Evolutionary conservation across 2,113 vertebrate genomes (phyloP).

Genomic region (Cyrtonyx montezumae): DNA sequence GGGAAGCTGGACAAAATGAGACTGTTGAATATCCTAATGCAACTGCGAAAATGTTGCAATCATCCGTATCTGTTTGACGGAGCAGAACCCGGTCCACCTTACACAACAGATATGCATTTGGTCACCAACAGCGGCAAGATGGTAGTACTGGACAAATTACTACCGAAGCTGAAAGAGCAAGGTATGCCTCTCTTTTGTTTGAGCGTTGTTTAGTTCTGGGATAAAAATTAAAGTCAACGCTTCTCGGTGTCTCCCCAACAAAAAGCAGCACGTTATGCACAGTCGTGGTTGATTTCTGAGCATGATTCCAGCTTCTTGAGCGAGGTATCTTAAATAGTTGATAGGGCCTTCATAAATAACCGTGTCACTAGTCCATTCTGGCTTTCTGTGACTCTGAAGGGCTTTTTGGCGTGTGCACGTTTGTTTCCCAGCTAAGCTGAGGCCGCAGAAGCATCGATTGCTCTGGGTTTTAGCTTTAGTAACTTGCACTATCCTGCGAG

Average conservation of each 20-base stretch:
- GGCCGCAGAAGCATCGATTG: neutral
- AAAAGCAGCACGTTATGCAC: rapidly evolving
- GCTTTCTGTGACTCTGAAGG: neutral
- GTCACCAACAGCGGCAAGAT: conserved; percentile 98
- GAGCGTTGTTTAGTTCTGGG: neutral
- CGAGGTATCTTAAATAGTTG: neutral
- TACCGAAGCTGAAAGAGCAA: conserved; percentile 94
- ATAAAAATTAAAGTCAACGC: neutral
- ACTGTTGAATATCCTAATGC: conserved; percentile 95
- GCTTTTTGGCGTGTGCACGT: neutral
- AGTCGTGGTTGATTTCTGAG: neutral
- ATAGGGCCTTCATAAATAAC: neutral
- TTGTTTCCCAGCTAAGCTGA: neutral
- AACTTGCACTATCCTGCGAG: neutral
- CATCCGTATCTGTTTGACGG: conserved; percentile 97
- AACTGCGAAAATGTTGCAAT: conserved; percentile 97
- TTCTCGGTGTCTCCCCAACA: neutral
- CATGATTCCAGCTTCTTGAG: neutral
- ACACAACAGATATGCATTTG: conserved; percentile 96
- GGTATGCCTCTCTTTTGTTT: conserved; percentile 57
- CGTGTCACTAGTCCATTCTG: neutral
- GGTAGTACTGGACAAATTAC: conserved; percentile 94
- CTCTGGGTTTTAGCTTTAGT: neutral
- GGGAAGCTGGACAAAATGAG: conserved; percentile 99
- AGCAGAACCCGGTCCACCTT: conserved; percentile 95